Conservation (phyloP, 1,140 invertebrate genomes). For the Lasioglossum baleicum region DNA sequence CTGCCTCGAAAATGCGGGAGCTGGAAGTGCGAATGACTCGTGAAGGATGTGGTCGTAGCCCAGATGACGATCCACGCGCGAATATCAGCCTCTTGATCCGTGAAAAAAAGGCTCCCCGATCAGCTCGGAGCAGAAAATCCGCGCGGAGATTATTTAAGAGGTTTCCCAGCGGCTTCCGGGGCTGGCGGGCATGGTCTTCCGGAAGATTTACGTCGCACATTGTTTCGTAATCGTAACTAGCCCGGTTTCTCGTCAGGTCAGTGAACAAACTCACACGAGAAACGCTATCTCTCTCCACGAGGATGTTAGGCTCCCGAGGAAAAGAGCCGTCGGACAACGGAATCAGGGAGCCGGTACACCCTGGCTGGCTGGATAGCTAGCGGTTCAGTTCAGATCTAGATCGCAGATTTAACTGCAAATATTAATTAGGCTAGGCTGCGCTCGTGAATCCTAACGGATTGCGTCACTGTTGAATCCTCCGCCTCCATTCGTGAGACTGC, state of each 20-base stretch:
- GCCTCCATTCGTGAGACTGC: neutral
- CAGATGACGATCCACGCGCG: neutral
- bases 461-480: conserved; percentile 28
- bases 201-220: conserved; percentile 49
- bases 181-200: conserved; percentile 37
- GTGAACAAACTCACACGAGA: conserved; percentile 61
- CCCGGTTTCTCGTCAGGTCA: conserved; percentile 59
- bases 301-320: conserved; percentile 39
- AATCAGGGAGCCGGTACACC: conserved; percentile 67
- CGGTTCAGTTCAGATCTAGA: conserved; percentile 74
- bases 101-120: conserved; percentile 2
- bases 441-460: conserved; percentile 61
- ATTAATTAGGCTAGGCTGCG: conserved; percentile 69
- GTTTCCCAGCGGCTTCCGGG: conserved; percentile 45
- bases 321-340: conserved; percentile 65
- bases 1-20: too few relatives aligned
- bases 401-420: conserved; percentile 71
- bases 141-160: conserved; percentile 33
- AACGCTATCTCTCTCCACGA: conserved; percentile 51
- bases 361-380: conserved; percentile 65
- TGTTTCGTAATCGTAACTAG: conserved; percentile 51
- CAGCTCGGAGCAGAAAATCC: neutral
- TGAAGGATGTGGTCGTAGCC: neutral
- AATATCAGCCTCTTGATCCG: neutral
- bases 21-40: too few relatives aligned